phyloP scores from a whole-genome alignment of 2,888 invertebrate species.

The Mythimna albipuncta region DNA sequence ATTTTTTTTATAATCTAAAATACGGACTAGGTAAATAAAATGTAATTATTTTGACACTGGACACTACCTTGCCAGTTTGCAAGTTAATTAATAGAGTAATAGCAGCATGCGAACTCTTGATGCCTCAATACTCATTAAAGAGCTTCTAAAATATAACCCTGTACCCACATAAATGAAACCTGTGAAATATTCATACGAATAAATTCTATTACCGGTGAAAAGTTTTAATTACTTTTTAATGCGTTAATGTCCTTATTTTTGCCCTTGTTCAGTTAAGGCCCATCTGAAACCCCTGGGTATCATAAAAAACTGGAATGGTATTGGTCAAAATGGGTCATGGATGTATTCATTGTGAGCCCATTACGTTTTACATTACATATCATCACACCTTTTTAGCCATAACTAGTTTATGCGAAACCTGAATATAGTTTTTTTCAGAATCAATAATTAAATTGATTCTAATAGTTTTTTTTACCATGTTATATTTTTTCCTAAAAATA shows the following conservation, averaged over 20 bases:
- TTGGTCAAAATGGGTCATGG: background rate
- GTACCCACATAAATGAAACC: background rate
- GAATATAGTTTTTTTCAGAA: no score
- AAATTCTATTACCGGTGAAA: background rate
- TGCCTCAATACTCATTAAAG: background rate
- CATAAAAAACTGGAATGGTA: conserved; percentile 16
- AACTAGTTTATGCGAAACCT: no score
- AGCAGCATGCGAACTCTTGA: no score
- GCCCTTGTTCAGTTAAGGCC: conserved; percentile 6
- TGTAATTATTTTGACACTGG: no score
- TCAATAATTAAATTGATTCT: no score
- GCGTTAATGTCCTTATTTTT: conserved; percentile 16
- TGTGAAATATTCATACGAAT: background rate
- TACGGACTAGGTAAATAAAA: no score
- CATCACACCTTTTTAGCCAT: no score
- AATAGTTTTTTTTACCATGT: no score
- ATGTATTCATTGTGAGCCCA: background rate
- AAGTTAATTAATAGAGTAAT: no score
- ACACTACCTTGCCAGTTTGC: no score
- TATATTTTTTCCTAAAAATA: no score
- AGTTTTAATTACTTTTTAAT: conserved; percentile 33
- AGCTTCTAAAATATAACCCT: conserved; percentile 9
- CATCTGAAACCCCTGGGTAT: conserved; percentile 18
- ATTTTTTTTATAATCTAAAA: no score
- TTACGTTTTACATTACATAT: background rate